Base-by-base conservation (phyloP, 2,888 invertebrate genomes). In the Doris montereyensis region DNA sequence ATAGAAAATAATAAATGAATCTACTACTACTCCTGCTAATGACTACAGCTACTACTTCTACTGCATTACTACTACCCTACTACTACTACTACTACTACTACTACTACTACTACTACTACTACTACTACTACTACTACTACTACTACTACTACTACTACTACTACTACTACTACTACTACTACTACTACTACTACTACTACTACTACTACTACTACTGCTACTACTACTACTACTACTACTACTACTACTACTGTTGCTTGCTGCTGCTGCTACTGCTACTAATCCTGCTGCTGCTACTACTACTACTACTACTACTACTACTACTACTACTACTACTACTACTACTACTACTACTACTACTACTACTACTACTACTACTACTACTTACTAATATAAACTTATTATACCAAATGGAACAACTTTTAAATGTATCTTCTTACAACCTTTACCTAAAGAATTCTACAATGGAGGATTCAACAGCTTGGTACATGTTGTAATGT, bases 401-500 rank as follows among this genome's bases (percentile, higher is more conserved):
- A n/a, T n/a, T n/a, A n/a, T n/a, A n/a, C n/a, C n/a, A n/a, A n/a
- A n/a, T n/a, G n/a, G n/a, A n/a, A n/a, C n/a, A n/a, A n/a, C n/a
- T n/a, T n/a, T n/a, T n/a, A n/a, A n/a, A n/a, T n/a, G n/a, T n/a
- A n/a, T n/a, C n/a, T n/a, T n/a, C n/a, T n/a, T n/a, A n/a, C n/a
- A n/a, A n/a, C n/a, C n/a, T n/a, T n/a, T n/a, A n/a, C n/a, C n/a
- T n/a, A n/a, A n/a, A 81, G 82, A 83, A 60, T 81, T 83, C 60
- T 76, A 78, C 28, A 76, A 78, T 24, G 81, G 81, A 0, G 78
- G 76, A 5, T 70, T 88, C 60, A 89, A 89, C 81, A 85, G 85
- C 32, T 84, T 88, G 76, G 86, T 89, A 1, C 89, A 89, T 76
- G 83, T 89, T n/a, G 76, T 87, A 34, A 89, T 89, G 88, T 89